Percentiles rank a stretch among this genome's conserved stretches.
Evolutionary conservation across 2,888 invertebrate genomes (phyloP).

Genomic region (Ormyrus nitidulus): DNA sequence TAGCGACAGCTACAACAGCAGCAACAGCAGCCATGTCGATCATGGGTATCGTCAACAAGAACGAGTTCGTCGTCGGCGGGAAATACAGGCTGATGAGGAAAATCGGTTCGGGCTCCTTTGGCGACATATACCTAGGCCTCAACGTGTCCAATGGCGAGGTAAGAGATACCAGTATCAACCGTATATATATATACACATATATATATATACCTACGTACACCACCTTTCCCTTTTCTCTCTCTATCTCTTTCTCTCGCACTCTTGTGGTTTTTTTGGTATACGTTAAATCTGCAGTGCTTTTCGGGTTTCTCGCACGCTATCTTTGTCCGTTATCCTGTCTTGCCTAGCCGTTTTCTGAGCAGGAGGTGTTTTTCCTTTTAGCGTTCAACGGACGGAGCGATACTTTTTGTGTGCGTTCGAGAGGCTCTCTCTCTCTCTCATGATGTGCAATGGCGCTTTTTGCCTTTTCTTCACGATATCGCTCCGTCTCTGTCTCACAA

Average conservation of each 20-base stretch:
- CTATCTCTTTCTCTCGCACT: constrained; percentile 38
- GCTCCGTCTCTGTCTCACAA: constrained; percentile 15
- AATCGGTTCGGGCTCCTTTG: constrained; percentile 99
- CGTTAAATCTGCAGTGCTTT: no score
- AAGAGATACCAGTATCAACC: constrained; percentile 65
- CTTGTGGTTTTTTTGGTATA: not conserved
- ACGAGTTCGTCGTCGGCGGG: constrained; percentile 91
- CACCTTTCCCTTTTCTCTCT: not conserved
- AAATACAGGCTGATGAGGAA: constrained; percentile 96
- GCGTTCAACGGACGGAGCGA: not conserved
- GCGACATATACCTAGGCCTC: constrained; percentile 98
- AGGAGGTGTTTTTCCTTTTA: constrained; percentile 1
- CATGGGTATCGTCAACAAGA: constrained; percentile 71
- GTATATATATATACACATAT: not conserved
- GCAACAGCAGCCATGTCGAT: constrained; percentile 63
- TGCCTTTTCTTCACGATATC: constrained; percentile 32
- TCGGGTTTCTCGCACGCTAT: constrained; percentile 18
- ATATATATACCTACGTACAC: constrained; percentile 1
- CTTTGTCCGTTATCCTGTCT: constrained; percentile 50
- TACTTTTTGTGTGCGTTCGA: not conserved
- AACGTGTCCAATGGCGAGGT: constrained; percentile 94
- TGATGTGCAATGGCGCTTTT: constrained; percentile 47
- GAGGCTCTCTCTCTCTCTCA: not conserved
- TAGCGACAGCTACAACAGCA: not conserved
- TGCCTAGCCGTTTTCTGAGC: constrained; percentile 18